A percentile compares a stretch with the other conserved stretches of the same genome.
Conservation (phyloP, 1,140 invertebrate genomes). For the Phocides pigmalion region DNA sequence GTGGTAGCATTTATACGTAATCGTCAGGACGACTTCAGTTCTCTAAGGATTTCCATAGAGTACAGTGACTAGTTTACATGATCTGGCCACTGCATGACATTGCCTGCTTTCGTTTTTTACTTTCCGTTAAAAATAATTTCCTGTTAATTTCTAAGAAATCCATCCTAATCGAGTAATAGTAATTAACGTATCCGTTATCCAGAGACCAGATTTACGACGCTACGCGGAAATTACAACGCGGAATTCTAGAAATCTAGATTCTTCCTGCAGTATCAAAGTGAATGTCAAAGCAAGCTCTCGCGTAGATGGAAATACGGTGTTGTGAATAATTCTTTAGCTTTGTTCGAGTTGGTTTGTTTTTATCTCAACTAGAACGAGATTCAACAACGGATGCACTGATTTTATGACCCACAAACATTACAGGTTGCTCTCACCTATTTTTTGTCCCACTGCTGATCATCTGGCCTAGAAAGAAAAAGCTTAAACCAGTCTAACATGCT, state of each 20-base stretch:
- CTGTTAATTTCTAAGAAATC: conserved; percentile 18
- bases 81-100: too few species aligned
- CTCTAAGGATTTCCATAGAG: too few species aligned
- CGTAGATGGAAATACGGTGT: background rate
- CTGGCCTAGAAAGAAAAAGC: too few species aligned
- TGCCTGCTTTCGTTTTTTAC: too few species aligned
- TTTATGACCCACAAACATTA: background rate
- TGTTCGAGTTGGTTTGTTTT: background rate
- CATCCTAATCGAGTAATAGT: conserved; percentile 23
- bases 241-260: conserved; percentile 22
- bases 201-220: conserved; percentile 6
- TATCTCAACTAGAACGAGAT: background rate
- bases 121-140: background rate
- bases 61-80: too few species aligned
- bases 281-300: conserved; percentile 21
- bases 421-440: too few species aligned
- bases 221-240: conserved; percentile 4
- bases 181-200: conserved; percentile 23
- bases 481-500: too few species aligned
- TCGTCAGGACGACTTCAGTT: too few species aligned
- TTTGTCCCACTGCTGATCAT: too few species aligned
- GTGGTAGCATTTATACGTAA: too few species aligned
- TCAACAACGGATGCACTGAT: background rate
- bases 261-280: conserved; percentile 17
- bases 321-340: conserved; percentile 16